Conservation (phyloP, 2,113 vertebrate genomes). For the Asarcornis scutulata region DNA sequence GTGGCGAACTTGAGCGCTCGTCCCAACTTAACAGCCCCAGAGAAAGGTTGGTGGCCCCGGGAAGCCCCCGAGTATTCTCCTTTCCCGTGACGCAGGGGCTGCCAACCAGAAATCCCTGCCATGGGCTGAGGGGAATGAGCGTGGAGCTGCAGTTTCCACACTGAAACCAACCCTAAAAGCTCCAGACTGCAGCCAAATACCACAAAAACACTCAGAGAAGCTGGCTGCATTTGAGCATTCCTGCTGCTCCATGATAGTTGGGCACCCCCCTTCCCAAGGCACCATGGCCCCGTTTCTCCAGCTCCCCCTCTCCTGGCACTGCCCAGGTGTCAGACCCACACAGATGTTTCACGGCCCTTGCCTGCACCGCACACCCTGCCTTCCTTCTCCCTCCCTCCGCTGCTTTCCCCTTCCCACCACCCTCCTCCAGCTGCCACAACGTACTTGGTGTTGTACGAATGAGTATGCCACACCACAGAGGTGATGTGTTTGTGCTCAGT, state of each 20-base stretch:
- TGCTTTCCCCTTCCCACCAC: neutral
- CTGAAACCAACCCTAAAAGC: neutral
- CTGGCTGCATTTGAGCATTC: neutral
- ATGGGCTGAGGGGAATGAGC: neutral
- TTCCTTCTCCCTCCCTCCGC: neutral
- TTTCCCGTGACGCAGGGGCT: neutral
- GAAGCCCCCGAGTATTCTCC: neutral
- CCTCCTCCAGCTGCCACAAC: conserved; percentile 15
- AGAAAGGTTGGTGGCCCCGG: neutral
- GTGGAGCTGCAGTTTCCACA: neutral
- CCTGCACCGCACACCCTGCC: neutral
- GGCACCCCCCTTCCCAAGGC: neutral
- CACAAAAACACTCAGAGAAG: neutral
- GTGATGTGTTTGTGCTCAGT: neutral
- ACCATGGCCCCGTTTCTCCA: neutral
- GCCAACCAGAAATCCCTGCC: neutral
- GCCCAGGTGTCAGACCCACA: neutral
- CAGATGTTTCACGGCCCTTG: neutral
- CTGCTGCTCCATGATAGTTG: neutral
- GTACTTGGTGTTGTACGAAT: neutral
- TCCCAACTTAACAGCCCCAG: neutral
- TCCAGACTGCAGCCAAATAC: neutral
- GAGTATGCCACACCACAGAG: neutral
- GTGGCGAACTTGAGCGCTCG: neutral
- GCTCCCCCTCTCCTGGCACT: neutral